These are phyloP conservation scores for Nomada ruficornis DNA, from an alignment of 2,888 invertebrate genomes.

Conservation along the genomic window DNA sequence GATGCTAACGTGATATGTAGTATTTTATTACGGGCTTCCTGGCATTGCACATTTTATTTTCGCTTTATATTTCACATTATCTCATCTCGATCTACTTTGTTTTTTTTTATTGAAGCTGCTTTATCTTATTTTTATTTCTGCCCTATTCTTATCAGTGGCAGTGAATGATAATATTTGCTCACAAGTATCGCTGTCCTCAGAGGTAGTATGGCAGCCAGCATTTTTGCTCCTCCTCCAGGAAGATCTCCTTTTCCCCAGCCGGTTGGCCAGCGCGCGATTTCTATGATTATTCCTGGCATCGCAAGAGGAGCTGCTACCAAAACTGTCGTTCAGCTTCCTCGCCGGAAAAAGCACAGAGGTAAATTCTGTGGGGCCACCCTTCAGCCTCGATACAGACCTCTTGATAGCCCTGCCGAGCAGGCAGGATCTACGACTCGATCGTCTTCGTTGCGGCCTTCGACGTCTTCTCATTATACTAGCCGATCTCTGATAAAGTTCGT, in stretches of 20 bases:
- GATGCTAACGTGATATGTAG: too few species aligned
- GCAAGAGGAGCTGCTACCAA: conserved; percentile 82
- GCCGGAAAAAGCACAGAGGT: conserved; percentile 84
- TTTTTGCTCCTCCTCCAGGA: conserved; percentile 74
- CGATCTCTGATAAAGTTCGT: conserved; percentile 95
- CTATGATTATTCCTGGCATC: conserved; percentile 80
- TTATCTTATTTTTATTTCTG: too few species aligned
- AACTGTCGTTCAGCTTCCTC: conserved; percentile 80
- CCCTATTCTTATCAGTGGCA: too few species aligned
- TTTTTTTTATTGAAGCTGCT: not conserved
- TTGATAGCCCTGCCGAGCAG: conserved; percentile 82
- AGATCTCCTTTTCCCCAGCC: conserved; percentile 77
- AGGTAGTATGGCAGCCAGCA: conserved; percentile 78
- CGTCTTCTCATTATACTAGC: conserved; percentile 94
- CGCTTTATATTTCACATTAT: too few species aligned
- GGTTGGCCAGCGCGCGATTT: conserved; percentile 78
- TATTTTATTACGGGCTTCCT: too few species aligned
- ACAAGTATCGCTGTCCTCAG: conserved; percentile 83
- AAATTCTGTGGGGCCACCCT: conserved; percentile 82
- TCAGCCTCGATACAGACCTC: conserved; percentile 81
- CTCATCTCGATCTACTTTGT: too few species aligned
- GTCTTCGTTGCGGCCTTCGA: conserved; percentile 79
- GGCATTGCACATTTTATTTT: too few species aligned
- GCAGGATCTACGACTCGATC: conserved; percentile 78
- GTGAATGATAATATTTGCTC: conserved; percentile 39